Evolutionary conservation across 2,888 invertebrate genomes (phyloP), one percentile per base, ranked within the genome.

Genomic region (Empis livida): DNA sequence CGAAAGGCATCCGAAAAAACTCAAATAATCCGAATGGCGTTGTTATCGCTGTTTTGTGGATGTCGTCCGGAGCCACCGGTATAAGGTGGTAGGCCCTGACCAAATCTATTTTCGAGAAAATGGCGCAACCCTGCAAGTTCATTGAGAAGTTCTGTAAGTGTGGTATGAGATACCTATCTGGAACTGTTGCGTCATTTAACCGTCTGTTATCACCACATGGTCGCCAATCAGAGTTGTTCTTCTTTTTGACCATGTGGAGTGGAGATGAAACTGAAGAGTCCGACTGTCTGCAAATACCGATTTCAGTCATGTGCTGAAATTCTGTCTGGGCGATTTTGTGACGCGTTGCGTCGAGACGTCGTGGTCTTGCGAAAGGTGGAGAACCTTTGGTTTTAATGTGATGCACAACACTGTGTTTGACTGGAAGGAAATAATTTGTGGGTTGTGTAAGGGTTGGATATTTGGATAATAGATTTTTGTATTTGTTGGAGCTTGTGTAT

Each of bases 1-100:
- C 61, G 44, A 62, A 63, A 2, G 56, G 47, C 61, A 62, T 62
- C 5, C 23, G 16, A 1, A 51, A 23, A 42, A 55, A 60, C 49
- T 63, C 62, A 45, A 55, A 64, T 6, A 62, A 46, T 6, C 61
- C 61, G 47, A 62, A 61, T 1, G 62, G 61, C 2, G 62, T 63
- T 2, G 46, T 58, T 8, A 63, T 57, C 0, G 59, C 62, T 5
- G 62, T 61, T 49, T 65, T 64, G 1, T 31, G 51, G 13, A 64
- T 55, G 48, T 63, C 57, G n/a, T 54, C 57, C 13, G 51, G 42
- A 2, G 45, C 49, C 4, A 66, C 56, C 1, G 61, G 60, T 20
- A 69, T 62, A 31, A 64, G 59, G 43, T 62, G 54, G 46, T 58
- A 68, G 1, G 63, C 63, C 38, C 49, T 40, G 6, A 47, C 41